A percentile compares a stretch with the other conserved stretches of the same genome.
phyloP scores from a whole-genome alignment of 1,140 invertebrate genomes.

The Psilanteris sp. region DNA sequence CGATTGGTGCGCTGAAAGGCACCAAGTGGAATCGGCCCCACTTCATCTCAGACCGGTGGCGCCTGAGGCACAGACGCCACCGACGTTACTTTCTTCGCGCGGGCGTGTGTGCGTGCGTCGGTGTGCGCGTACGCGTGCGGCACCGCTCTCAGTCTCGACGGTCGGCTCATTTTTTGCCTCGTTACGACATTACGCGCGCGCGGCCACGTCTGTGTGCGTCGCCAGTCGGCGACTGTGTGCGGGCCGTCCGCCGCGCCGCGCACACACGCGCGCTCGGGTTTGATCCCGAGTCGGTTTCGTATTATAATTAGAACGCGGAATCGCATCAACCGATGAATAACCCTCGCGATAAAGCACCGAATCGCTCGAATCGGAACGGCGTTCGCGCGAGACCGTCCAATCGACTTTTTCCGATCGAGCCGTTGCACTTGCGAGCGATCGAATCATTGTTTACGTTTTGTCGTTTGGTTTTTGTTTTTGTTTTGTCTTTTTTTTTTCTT shows the following conservation, averaged over 20 bases:
- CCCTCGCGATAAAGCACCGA: conserved; percentile 10
- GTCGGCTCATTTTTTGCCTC: conserved; percentile 47
- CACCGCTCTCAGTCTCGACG: conserved; percentile 12
- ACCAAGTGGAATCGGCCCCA: conserved; percentile 58
- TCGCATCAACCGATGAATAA: conserved; percentile 38
- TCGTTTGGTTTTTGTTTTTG: too few relatives aligned
- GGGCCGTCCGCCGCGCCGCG: background rate
- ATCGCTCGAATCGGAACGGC: too few relatives aligned
- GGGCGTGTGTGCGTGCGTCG: background rate
- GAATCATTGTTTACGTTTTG: too few relatives aligned
- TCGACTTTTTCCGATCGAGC: too few relatives aligned
- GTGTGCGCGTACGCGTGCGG: conserved; percentile 16
- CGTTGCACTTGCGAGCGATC: too few relatives aligned
- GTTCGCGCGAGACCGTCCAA: too few relatives aligned
- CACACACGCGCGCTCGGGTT: conserved; percentile 30
- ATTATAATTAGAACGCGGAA: conserved; percentile 55
- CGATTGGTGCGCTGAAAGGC: conserved; percentile 54
- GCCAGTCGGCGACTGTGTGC: conserved; percentile 7
- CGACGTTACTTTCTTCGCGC: conserved; percentile 48
- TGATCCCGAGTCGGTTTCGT: conserved; percentile 42
- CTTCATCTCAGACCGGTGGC: conserved; percentile 58
- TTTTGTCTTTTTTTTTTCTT: too few relatives aligned
- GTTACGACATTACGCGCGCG: conserved; percentile 38
- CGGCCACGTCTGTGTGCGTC: conserved; percentile 15
- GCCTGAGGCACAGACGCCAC: conserved; percentile 61